Evolutionary conservation across 2,113 vertebrate genomes (phyloP).

Genomic region (Phrynosoma blainvillii): DNA sequence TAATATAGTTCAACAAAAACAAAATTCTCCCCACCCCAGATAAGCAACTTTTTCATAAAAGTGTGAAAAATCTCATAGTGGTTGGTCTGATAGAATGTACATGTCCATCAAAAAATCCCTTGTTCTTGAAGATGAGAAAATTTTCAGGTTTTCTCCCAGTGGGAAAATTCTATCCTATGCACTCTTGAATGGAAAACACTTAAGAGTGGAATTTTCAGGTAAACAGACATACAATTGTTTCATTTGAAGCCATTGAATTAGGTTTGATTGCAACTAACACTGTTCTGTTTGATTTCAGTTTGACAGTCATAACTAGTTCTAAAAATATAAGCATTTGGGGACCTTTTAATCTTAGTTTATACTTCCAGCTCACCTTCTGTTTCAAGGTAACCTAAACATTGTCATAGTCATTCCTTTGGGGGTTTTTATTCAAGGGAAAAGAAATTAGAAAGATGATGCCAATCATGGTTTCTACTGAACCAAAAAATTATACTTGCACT

Average conservation of each 20-base stretch:
- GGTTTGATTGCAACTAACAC: neutral
- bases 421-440: neutral
- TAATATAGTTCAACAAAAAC: too few relatives aligned
- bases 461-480: neutral
- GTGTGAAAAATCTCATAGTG: too few relatives aligned
- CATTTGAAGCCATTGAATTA: neutral
- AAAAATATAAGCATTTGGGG: neutral
- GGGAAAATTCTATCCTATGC: too few relatives aligned
- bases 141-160: too few relatives aligned
- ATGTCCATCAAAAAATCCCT: too few relatives aligned
- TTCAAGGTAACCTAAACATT: constrained; percentile 16
- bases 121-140: too few relatives aligned
- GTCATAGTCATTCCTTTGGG: neutral
- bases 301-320: too few relatives aligned
- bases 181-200: neutral
- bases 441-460: neutral
- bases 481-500: neutral
- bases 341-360: neutral
- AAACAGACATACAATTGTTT: neutral
- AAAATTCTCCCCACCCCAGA: too few relatives aligned
- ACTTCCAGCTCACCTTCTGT: neutral
- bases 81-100: too few relatives aligned
- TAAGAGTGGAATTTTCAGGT: neutral
- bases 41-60: too few relatives aligned
- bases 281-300: neutral